These are phyloP conservation scores for Collichthys lucidus DNA, from an alignment of 2,113 vertebrate genomes.

Conservation along the genomic window DNA sequence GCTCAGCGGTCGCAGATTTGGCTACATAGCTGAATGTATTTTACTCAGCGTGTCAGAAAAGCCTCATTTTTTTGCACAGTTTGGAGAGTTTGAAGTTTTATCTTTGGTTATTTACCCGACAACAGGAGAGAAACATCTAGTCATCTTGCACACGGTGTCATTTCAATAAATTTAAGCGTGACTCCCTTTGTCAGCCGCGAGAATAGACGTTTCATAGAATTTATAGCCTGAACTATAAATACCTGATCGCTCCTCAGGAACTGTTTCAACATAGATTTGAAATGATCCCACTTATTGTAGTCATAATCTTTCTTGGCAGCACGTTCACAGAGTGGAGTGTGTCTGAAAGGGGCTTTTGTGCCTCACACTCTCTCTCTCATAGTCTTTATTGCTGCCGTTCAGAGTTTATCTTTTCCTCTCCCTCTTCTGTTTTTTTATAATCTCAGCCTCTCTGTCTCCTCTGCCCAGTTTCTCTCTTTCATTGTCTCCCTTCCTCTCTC, in stretches of 20 bases:
- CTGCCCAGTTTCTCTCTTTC: conserved; percentile 27
- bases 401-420: neutral
- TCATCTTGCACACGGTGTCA: neutral
- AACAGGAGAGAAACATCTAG: neutral
- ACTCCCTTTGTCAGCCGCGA: neutral
- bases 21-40: neutral
- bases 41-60: neutral
- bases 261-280: conserved; percentile 19
- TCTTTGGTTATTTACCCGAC: neutral
- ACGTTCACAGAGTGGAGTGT: neutral
- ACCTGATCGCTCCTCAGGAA: conserved; percentile 2
- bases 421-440: conserved; percentile 16
- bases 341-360: conserved; percentile 28
- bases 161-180: neutral
- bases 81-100: neutral
- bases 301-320: conserved; percentile 7
- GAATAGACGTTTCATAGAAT: neutral
- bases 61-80: neutral
- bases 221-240: neutral
- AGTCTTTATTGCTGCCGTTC: conserved; percentile 21
- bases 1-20: too few species aligned
- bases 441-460: conserved; percentile 14
- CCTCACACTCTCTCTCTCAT: neutral
- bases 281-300: neutral
- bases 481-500: conserved; percentile 14